phyloP scores from a whole-genome alignment of 2,797 vertebrate genomes.

The Xerus rutilus region DNA sequence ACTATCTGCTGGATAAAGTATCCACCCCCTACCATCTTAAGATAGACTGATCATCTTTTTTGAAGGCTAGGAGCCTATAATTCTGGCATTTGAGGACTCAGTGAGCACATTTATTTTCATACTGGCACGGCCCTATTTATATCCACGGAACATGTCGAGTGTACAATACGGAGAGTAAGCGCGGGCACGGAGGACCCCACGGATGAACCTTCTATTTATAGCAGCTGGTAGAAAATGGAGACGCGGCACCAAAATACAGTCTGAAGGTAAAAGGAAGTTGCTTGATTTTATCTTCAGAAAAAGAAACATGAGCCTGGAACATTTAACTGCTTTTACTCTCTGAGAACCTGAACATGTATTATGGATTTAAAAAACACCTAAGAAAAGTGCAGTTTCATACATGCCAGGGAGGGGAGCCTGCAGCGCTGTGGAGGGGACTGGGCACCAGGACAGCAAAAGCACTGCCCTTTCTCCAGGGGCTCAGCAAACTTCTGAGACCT shows the following conservation, averaged over 20 bases:
- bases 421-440: background rate
- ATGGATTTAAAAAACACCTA: background rate
- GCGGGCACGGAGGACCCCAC: background rate
- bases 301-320: background rate
- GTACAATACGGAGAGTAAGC: background rate
- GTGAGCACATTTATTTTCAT: background rate
- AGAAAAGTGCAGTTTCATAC: background rate
- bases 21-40: background rate
- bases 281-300: background rate
- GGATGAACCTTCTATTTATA: background rate
- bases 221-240: background rate
- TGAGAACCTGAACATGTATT: constrained; percentile 11
- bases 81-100: background rate
- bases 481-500: fast-evolving
- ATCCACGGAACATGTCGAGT: fast-evolving
- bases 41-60: background rate
- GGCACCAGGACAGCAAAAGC: background rate
- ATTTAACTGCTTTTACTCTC: background rate
- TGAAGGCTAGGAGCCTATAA: background rate
- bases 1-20: background rate
- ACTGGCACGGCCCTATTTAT: fast-evolving
- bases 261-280: background rate
- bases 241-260: background rate
- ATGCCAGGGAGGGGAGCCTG: background rate
- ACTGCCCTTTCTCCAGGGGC: background rate